phyloP scores from a whole-genome alignment of 2,888 invertebrate species.

The Pollenia amentaria region DNA sequence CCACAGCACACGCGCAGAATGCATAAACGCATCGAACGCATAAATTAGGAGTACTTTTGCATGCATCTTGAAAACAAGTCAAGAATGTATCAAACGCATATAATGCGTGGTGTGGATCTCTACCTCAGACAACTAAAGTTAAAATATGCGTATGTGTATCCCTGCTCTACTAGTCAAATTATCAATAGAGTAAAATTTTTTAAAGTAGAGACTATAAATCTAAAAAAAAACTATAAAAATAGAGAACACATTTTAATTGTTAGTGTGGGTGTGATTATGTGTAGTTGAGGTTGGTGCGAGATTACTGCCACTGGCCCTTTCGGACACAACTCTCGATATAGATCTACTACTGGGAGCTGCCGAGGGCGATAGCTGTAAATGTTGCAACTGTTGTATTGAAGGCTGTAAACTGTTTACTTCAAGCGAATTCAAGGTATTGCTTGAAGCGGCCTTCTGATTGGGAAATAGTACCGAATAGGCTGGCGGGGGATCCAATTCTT shows the following conservation, averaged over 20 bases:
- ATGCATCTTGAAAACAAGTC: too few relatives aligned
- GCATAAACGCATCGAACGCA: too few relatives aligned
- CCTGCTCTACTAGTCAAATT: conserved; percentile 72
- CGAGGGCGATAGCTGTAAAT: conserved; percentile 67
- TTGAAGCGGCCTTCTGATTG: conserved; percentile 83
- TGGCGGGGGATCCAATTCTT: conserved; percentile 87
- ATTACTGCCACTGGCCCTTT: conserved; percentile 64
- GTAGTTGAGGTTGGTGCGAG: conserved; percentile 15
- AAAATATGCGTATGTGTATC: conserved; percentile 29
- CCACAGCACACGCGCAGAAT: too few relatives aligned
- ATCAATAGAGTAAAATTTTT: conserved; percentile 30
- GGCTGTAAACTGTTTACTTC: conserved; percentile 73
- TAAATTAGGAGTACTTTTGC: too few relatives aligned
- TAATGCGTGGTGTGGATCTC: background rate
- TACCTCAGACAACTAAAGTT: conserved; percentile 8
- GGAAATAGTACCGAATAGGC: conserved; percentile 89
- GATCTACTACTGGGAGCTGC: conserved; percentile 68
- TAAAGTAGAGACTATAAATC: conserved; percentile 57
- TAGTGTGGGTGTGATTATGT: conserved; percentile 39
- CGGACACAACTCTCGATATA: conserved; percentile 53
- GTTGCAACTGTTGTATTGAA: conserved; percentile 55
- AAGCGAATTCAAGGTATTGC: conserved; percentile 78
- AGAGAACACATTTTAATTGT: conserved; percentile 54
- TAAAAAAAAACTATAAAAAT: conserved; percentile 20
- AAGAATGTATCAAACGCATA: too few relatives aligned